Evolutionary conservation across 2,888 invertebrate species (phyloP).

Genomic region (Mesorhabditis spiculigera): DNA sequence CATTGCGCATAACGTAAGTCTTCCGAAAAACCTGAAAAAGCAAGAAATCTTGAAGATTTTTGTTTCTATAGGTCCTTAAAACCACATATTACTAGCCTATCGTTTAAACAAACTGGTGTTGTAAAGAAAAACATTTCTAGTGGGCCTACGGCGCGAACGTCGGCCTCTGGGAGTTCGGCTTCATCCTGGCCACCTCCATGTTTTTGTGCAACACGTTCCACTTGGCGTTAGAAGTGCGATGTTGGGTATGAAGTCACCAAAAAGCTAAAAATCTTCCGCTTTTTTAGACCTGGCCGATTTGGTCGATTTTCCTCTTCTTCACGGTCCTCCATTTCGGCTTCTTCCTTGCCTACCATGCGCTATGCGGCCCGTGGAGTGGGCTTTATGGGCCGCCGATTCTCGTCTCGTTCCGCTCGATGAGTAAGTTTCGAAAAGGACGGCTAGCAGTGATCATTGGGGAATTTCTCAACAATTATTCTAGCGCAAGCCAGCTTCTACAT

Average conservation of each 20-base stretch:
- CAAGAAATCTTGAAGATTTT: background rate
- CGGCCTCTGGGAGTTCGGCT: slow-evolving; percentile 86
- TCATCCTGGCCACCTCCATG: slow-evolving; percentile 79
- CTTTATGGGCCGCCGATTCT: slow-evolving; percentile 2
- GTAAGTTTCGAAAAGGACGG: background rate
- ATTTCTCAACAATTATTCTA: background rate
- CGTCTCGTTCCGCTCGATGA: background rate
- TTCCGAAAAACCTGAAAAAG: background rate
- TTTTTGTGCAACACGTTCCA: slow-evolving; percentile 82
- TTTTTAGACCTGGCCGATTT: slow-evolving; percentile 28
- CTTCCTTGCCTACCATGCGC: slow-evolving; percentile 15
- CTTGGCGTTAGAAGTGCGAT: slow-evolving; percentile 82
- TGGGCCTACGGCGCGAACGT: slow-evolving; percentile 61
- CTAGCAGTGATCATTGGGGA: background rate
- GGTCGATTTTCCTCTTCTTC: slow-evolving; percentile 32
- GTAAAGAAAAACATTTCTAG: slow-evolving; percentile 19
- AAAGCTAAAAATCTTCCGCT: background rate
- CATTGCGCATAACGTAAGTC: slow-evolving; percentile 68
- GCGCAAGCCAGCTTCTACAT: slow-evolving; percentile 1
- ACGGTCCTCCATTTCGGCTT: slow-evolving; percentile 31
- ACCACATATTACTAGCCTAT: too few relatives aligned
- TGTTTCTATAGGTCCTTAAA: background rate
- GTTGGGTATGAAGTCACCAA: slow-evolving; percentile 73
- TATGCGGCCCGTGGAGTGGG: slow-evolving; percentile 11
- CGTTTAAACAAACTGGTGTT: too few relatives aligned